phyloP scores from a whole-genome alignment of 53 echinoderm and acorn worm genomes.

The Paracentrotus lividus region DNA sequence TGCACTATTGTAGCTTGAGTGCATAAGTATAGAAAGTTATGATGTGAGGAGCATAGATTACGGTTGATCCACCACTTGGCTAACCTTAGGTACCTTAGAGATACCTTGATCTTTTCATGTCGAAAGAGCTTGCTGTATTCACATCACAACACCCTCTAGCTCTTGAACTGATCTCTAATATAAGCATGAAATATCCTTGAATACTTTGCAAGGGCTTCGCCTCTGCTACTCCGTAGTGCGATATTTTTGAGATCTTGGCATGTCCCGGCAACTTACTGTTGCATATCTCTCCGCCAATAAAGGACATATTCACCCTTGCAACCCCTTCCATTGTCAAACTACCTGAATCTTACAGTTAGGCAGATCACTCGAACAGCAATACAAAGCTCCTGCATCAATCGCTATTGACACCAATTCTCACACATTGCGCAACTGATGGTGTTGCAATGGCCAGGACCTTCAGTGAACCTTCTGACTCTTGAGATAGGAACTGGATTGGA shows the following conservation, averaged over 20 bases:
- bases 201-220: constrained; percentile 96
- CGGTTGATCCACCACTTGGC: constrained; percentile 92
- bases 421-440: constrained; percentile 88
- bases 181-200: constrained; percentile 81
- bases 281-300: constrained; percentile 89
- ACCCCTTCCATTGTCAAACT: constrained; percentile 97
- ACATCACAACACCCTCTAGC: constrained; percentile 72
- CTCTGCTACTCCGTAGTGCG: constrained; percentile 91
- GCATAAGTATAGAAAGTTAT: too few species aligned
- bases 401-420: constrained; percentile 90
- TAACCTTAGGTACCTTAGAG: constrained; percentile 64
- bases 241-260: constrained; percentile 83
- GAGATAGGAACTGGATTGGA: constrained; percentile 72
- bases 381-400: constrained; percentile 91
- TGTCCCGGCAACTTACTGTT: constrained; percentile 90
- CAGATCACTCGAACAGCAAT: constrained; percentile 91
- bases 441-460: constrained; percentile 88
- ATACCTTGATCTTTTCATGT: constrained; percentile 71
- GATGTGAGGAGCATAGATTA: too few species aligned
- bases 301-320: constrained; percentile 70
- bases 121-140: constrained; percentile 81
- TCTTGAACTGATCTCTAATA: constrained; percentile 90
- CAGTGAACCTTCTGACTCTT: constrained; percentile 78
- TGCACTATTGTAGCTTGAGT: too few species aligned
- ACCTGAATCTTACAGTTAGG: constrained; percentile 88